phyloP scores from a whole-genome alignment of 2,888 invertebrate species.

The Drosophila paranaensis region DNA sequence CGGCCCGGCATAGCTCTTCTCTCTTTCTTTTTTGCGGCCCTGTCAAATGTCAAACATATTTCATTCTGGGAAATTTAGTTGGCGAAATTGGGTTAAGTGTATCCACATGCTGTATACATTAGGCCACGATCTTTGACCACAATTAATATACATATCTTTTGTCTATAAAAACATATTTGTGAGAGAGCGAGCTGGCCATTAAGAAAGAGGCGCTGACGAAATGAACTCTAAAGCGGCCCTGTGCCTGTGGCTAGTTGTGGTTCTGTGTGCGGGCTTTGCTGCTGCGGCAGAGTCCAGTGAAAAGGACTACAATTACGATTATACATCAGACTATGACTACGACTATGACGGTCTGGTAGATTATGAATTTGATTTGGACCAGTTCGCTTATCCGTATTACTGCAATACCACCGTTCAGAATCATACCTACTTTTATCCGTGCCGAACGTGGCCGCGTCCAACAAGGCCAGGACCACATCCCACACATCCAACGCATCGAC shows the following conservation, averaged over 20 bases:
- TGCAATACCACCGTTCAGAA: neutral
- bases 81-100: slow-evolving; percentile 23
- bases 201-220: slow-evolving; percentile 4
- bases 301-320: neutral
- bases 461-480: neutral
- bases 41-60: slow-evolving; percentile 1
- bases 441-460: neutral
- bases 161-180: slow-evolving; percentile 35
- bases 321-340: neutral
- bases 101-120: neutral
- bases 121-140: neutral
- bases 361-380: neutral
- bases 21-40: neutral
- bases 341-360: neutral
- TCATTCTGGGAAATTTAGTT: neutral
- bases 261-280: slow-evolving; percentile 16
- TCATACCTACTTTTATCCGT: slow-evolving; percentile 2
- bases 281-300: neutral
- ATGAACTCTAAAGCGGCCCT: slow-evolving; percentile 27
- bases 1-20: neutral
- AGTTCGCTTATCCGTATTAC: neutral
- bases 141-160: slow-evolving; percentile 7
- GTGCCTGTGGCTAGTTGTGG: slow-evolving; percentile 13
- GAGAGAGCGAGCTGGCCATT: slow-evolving; percentile 6
- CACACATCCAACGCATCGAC: neutral